Conservation (phyloP, 2,888 invertebrate genomes). For the Tolmerus cingulatus region DNA sequence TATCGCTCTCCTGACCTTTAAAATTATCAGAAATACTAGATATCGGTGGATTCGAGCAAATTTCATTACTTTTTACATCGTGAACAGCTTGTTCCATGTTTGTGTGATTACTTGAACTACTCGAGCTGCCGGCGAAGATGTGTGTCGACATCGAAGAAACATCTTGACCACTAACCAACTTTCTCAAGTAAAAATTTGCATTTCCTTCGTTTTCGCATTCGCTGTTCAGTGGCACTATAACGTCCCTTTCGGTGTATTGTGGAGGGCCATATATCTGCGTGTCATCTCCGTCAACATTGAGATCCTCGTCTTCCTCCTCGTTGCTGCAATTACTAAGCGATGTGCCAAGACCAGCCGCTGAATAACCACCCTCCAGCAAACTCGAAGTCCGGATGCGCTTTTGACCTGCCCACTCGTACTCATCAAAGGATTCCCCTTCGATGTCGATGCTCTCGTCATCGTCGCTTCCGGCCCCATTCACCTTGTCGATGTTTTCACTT, state of each 20-base stretch:
- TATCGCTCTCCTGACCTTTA: background rate
- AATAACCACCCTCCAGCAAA: conserved; percentile 72
- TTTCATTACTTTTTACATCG: conserved; percentile 25
- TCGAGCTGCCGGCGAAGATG: background rate
- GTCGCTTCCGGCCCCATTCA: conserved; percentile 59
- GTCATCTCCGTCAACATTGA: conserved; percentile 87
- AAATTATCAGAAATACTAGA: background rate
- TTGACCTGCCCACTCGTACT: conserved; percentile 93
- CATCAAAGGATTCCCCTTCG: conserved; percentile 75
- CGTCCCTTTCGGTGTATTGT: conserved; percentile 83
- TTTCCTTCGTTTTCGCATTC: conserved; percentile 59
- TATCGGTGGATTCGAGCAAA: conserved; percentile 27
- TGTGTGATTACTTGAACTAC: conserved; percentile 1
- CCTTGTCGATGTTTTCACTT: conserved; percentile 61
- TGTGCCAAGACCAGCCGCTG: conserved; percentile 65
- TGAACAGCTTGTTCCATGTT: conserved; percentile 35
- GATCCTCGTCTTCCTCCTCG: conserved; percentile 74
- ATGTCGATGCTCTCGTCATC: conserved; percentile 77
- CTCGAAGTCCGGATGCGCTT: conserved; percentile 79
- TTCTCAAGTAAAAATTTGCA: conserved; percentile 59
- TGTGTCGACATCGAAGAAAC: conserved; percentile 48
- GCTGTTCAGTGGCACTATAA: conserved; percentile 66
- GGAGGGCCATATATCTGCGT: conserved; percentile 83
- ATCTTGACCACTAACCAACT: conserved; percentile 55
- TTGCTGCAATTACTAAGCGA: conserved; percentile 53